A percentile compares a stretch with the other conserved stretches of the same genome.
phyloP scores from a whole-genome alignment of 1,140 invertebrate genomes.

The Atta cephalotes region DNA sequence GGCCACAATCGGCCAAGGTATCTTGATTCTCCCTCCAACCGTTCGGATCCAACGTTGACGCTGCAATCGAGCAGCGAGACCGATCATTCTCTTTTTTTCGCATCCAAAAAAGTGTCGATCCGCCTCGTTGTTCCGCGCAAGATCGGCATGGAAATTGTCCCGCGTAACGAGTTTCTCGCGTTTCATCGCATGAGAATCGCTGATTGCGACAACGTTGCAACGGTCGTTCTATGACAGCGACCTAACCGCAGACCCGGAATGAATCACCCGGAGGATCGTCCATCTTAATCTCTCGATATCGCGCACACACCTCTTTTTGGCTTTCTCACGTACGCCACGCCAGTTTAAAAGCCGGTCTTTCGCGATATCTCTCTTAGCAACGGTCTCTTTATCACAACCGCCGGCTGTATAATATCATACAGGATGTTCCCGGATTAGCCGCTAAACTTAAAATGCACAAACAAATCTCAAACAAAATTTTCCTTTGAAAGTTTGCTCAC shows the following conservation, averaged over 20 bases:
- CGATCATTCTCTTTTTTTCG: background rate
- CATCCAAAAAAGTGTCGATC: conserved; percentile 19
- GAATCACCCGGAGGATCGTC: conserved; percentile 79
- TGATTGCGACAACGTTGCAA: conserved; percentile 43
- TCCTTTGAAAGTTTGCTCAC: no score
- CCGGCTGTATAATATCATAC: no score
- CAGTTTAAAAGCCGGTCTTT: conserved; percentile 4
- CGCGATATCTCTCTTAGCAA: conserved; percentile 42
- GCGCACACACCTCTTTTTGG: conserved; percentile 29
- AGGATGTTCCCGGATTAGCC: no score
- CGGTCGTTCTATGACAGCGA: conserved; percentile 39
- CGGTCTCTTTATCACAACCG: background rate
- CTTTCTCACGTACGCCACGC: conserved; percentile 4
- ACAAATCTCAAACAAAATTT: no score
- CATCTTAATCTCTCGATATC: conserved; percentile 70
- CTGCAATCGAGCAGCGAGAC: conserved; percentile 3
- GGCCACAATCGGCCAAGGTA: background rate
- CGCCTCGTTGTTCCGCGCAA: conserved; percentile 29
- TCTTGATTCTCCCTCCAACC: background rate
- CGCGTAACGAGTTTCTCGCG: background rate
- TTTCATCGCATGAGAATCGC: conserved; percentile 66
- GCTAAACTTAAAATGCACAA: no score
- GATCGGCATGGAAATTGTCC: background rate
- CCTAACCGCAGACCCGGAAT: conserved; percentile 77
- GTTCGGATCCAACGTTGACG: background rate